Conservation (phyloP, 2,113 vertebrate species). For the Cathartes aura region DNA sequence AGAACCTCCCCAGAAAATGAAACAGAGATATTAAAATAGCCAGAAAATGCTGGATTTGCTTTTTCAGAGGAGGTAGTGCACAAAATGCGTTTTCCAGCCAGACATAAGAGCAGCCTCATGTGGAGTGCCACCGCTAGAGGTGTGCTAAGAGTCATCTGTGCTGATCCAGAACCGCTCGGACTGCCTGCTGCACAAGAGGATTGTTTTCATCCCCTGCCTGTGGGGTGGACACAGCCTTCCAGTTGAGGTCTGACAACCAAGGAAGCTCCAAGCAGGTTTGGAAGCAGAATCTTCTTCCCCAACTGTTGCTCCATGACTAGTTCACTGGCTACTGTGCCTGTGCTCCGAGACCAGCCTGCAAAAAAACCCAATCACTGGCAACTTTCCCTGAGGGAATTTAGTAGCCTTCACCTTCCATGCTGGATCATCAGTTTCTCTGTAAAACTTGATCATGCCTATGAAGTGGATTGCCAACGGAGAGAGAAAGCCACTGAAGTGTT, state of each 20-base stretch:
- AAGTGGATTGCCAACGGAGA: background rate
- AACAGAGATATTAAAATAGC: background rate
- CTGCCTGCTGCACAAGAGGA: background rate
- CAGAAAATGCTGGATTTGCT: background rate
- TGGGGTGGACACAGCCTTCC: rapidly evolving
- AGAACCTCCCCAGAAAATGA: background rate
- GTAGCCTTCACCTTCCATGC: background rate
- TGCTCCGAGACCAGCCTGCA: background rate
- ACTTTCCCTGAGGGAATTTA: background rate
- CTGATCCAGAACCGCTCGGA: background rate
- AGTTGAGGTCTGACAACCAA: background rate
- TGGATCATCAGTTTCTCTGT: background rate
- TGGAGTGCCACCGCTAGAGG: background rate
- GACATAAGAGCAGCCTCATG: rapidly evolving
- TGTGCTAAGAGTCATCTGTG: too few relatives aligned
- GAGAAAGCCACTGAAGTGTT: background rate
- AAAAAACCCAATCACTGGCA: background rate
- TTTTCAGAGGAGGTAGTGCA: background rate
- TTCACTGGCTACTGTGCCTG: background rate
- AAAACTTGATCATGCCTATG: background rate
- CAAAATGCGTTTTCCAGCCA: background rate
- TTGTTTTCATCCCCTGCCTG: background rate
- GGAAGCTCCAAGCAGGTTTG: background rate
- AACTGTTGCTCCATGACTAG: rapidly evolving
- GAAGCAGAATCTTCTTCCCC: background rate